Evolutionary conservation across 2,888 invertebrate species (phyloP).

Genomic region (Harmothoe impar): DNA sequence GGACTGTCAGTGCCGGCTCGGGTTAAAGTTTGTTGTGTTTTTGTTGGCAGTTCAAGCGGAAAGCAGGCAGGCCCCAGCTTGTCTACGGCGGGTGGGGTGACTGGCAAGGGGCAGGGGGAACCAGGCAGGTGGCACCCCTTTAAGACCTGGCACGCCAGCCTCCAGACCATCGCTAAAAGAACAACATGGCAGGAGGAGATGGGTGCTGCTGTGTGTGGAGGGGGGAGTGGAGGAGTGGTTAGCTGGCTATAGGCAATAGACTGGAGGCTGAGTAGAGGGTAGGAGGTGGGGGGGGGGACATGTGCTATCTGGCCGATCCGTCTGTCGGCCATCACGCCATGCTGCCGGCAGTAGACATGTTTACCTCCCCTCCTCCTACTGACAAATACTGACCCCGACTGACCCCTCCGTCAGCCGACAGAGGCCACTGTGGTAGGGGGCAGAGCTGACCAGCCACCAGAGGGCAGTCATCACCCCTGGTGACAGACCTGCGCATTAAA

Average conservation of each 20-base stretch:
- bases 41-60: constrained; percentile 57
- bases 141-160: background rate
- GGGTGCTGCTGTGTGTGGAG: background rate
- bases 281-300: background rate
- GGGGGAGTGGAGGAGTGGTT: background rate
- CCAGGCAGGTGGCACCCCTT: constrained; percentile 12
- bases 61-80: constrained; percentile 14
- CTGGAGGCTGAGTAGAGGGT: background rate
- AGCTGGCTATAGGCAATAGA: constrained; percentile 17
- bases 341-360: background rate
- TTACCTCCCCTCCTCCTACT: background rate
- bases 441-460: background rate
- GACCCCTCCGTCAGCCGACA: background rate
- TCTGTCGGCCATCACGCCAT: constrained; percentile 31
- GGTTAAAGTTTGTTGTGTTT: constrained; percentile 51
- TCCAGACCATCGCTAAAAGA: too few species aligned
- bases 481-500: background rate
- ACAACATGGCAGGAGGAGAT: background rate
- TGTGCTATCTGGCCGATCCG: constrained; percentile 4
- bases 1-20: constrained; percentile 2
- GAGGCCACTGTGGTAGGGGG: background rate
- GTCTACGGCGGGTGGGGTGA: background rate
- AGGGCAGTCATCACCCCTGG: constrained; percentile 8
- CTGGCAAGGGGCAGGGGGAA: constrained; percentile 3
- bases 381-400: constrained; percentile 8